Conservation (phyloP, 2,888 invertebrate genomes). For the Chesias legatella region DNA sequence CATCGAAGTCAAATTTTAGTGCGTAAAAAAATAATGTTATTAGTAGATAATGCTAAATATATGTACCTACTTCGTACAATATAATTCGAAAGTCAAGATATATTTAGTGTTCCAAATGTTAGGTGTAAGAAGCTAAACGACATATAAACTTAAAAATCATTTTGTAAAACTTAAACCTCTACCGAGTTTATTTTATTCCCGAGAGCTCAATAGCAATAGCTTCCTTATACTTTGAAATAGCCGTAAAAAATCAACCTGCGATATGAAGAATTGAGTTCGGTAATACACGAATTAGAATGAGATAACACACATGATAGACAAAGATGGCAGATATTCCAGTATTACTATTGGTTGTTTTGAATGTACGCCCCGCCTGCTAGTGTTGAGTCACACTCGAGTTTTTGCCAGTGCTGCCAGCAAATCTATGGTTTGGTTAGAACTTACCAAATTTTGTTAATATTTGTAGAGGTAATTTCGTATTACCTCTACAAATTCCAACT, state of each 20-base stretch:
- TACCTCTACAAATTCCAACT: too few relatives aligned
- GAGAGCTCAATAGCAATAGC: conserved; percentile 31
- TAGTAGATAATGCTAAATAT: too few relatives aligned
- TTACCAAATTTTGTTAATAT: not conserved
- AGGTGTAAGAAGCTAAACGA: too few relatives aligned
- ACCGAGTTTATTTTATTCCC: conserved; percentile 42
- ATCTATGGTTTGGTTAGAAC: not conserved
- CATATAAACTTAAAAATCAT: not conserved
- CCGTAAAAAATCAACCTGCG: conserved; percentile 64
- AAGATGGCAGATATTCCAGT: conserved; percentile 28
- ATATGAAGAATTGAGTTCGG: conserved; percentile 67
- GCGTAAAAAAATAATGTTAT: too few relatives aligned
- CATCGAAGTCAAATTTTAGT: too few relatives aligned
- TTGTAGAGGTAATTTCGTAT: too few relatives aligned
- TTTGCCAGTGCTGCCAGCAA: conserved; percentile 39
- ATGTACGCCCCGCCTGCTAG: conserved; percentile 44
- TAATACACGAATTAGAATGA: conserved; percentile 54
- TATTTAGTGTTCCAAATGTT: too few relatives aligned
- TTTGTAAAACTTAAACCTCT: conserved; percentile 47
- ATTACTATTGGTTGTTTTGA: conserved; percentile 38
- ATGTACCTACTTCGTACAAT: too few relatives aligned
- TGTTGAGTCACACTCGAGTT: conserved; percentile 54
- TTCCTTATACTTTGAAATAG: conserved; percentile 56
- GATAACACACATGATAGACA: conserved; percentile 32
- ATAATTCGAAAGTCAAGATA: too few relatives aligned